These are phyloP conservation scores for Nowickia ferox DNA, from an alignment of 2,888 invertebrate genomes.

Conservation along the genomic window DNA sequence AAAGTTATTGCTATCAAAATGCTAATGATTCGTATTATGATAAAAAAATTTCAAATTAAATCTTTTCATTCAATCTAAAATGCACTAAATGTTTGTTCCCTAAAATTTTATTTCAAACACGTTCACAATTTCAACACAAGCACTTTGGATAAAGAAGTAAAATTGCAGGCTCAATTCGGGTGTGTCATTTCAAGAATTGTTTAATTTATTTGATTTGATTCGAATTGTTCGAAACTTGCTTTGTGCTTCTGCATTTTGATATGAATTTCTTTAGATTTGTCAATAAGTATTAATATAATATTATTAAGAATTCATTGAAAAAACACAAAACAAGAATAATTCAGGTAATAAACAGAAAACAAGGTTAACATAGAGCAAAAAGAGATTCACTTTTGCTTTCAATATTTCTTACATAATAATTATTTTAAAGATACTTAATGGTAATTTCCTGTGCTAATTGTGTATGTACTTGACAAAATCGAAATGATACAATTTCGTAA, in stretches of 20 bases:
- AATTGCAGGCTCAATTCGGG: neutral
- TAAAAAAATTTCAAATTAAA: neutral
- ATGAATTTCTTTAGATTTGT: neutral
- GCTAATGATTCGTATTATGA: neutral
- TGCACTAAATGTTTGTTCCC: neutral
- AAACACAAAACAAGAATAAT: neutral
- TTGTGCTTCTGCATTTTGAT: neutral
- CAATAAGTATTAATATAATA: neutral
- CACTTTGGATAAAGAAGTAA: neutral
- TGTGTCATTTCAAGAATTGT: slow-evolving; percentile 4
- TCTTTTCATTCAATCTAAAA: neutral
- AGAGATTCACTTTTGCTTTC: slow-evolving; percentile 3
- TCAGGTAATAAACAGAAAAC: neutral
- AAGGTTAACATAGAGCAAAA: neutral
- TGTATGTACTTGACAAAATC: neutral
- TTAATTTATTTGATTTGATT: slow-evolving; percentile 12
- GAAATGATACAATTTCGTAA: slow-evolving; percentile 3
- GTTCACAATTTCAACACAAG: neutral
- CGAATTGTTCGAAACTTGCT: neutral
- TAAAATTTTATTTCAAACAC: slow-evolving; percentile 8
- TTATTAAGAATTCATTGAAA: neutral
- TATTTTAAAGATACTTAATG: neutral
- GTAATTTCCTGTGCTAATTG: neutral
- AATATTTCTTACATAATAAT: slow-evolving; percentile 4
- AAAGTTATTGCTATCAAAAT: neutral